Evolutionary conservation across 2,113 vertebrate species (phyloP).

Genomic region (Callorhinus ursinus): DNA sequence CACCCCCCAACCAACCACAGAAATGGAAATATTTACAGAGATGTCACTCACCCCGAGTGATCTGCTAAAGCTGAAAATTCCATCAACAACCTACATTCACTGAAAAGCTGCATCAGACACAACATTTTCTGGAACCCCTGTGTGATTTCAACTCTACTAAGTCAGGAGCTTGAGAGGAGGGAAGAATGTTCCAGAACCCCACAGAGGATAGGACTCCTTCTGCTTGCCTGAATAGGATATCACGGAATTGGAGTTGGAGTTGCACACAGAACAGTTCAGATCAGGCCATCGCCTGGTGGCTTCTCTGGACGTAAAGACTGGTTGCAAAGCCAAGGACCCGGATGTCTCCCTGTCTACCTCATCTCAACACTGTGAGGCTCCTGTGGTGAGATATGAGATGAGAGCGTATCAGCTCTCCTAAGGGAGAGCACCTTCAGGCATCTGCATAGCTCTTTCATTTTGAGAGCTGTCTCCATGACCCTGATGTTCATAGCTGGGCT

Average conservation of each 20-base stretch:
- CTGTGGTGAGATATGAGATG: neutral
- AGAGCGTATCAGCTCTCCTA: neutral
- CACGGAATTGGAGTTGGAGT: conserved; percentile 53
- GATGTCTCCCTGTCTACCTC: neutral
- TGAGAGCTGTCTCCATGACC: neutral
- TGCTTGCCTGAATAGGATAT: neutral
- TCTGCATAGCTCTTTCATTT: conserved; percentile 62
- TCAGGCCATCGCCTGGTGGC: conserved; percentile 46
- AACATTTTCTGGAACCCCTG: conserved; percentile 88
- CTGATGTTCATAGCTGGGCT: neutral
- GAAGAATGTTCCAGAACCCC: conserved; percentile 55
- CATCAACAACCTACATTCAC: conserved; percentile 86
- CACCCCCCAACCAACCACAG: conserved; percentile 78
- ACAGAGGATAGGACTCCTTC: conserved; percentile 16
- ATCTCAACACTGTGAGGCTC: neutral
- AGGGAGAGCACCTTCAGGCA: neutral
- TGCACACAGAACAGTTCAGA: conserved; percentile 31
- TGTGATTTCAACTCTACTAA: conserved; percentile 53
- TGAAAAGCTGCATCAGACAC: conserved; percentile 89
- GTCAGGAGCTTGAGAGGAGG: conserved; percentile 23
- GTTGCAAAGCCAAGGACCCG: neutral
- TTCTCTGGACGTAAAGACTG: conserved; percentile 35
- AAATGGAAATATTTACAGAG: conserved; percentile 87
- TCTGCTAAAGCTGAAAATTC: conserved; percentile 84
- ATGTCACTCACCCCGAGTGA: conserved; percentile 82